Evolutionary conservation across 2,888 invertebrate species (phyloP), one percentile per base, ranked within the genome.

Genomic region (Nasonovia ribisnigri): DNA sequence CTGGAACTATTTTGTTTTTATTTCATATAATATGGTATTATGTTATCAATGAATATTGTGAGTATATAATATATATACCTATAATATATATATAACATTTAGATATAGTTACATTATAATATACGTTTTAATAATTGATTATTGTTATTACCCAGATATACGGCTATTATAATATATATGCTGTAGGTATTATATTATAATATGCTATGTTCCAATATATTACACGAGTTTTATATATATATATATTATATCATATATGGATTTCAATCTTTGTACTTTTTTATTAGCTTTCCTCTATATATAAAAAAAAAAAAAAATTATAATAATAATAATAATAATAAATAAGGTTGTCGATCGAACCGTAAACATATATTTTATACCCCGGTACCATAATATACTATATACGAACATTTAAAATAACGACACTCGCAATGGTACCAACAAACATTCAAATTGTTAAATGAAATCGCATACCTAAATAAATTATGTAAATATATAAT

Each of bases 1-100:
- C 89, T 10, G 60, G 46, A 60, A 90, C 60, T 90, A 90, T 90
- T 43, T 89, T 20, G 57, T 90, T 90, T 90, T 67, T 36, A 67
- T 43, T 90, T 90, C 89, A 67, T 67, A 36, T 67, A 60, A 29
- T 26, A n/a, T n/a, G 11, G 13, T n/a, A 67, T n/a, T 29, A 67
- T n/a, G 67, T 16, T 36, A 67, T 67, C 67, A 67, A 36, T 67
- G n/a, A 67, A 67, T 36, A 67, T 67, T 67, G n/a, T 42, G 36
- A 13, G 26, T 60, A 54, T 60, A 89, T 43, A 42, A 5, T 67
- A 67, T 67, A 67, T 57, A n/a, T 67, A n/a, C 0, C 1, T n/a
- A 51, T 60, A 11, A n/a, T 67, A n/a, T 3, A 3, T n/a, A 51
- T 60, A 11, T 60, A 60, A 13, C 24, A 84, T 77, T 16, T 77